phyloP scores from a whole-genome alignment of 2,113 vertebrate genomes.

The Petrocephalus zakoni region DNA sequence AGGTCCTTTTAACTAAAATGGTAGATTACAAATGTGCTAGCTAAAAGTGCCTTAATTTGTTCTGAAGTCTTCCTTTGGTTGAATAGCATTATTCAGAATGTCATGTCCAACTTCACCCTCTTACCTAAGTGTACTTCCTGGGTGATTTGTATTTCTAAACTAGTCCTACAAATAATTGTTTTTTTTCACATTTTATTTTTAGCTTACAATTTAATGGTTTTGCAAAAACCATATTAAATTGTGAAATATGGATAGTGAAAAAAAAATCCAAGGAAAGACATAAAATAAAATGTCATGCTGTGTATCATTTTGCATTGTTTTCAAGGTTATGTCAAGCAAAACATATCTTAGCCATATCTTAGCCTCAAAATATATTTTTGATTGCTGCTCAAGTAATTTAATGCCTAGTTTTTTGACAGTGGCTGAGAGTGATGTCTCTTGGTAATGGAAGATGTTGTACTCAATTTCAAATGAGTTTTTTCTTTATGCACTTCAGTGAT shows the following conservation, averaged over 20 bases:
- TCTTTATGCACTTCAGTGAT: neutral
- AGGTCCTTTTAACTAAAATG: neutral
- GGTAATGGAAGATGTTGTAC: neutral
- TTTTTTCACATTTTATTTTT: neutral
- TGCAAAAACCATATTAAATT: slow-evolving; percentile 54
- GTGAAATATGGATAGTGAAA: neutral
- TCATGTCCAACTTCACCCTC: neutral
- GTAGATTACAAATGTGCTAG: neutral
- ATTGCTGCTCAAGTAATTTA: neutral
- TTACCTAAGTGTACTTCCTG: neutral
- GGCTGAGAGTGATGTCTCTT: neutral
- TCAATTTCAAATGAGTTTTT: neutral
- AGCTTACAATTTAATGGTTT: slow-evolving; percentile 14
- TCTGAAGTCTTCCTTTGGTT: slow-evolving; percentile 30
- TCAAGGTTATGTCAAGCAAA: neutral
- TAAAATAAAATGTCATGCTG: slow-evolving; percentile 26
- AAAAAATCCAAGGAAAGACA: neutral
- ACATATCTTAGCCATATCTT: neutral
- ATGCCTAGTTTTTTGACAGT: neutral
- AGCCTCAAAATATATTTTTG: neutral
- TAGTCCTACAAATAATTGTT: too few species aligned
- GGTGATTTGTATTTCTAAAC: neutral
- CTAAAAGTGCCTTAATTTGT: slow-evolving; percentile 27
- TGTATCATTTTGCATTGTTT: neutral
- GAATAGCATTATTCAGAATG: neutral